A percentile compares a stretch with the other conserved stretches of the same genome.
Conservation (phyloP, 2,888 invertebrate genomes). For the Dastarcus helophoroides region DNA sequence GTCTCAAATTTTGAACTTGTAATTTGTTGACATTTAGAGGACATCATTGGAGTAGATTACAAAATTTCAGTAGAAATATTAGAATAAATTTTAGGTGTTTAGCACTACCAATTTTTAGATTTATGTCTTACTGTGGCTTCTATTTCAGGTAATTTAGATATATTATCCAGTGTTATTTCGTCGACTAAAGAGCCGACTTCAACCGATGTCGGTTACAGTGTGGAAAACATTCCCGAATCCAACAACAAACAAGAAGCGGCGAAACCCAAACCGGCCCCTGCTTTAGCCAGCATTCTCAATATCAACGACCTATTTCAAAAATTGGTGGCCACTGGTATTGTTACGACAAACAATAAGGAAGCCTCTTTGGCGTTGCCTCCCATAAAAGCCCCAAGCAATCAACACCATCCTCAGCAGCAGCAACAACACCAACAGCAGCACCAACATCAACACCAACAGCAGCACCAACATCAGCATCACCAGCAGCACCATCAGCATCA, state of each 20-base stretch:
- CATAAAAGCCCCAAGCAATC: conserved; percentile 21
- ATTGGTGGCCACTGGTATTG: conserved; percentile 74
- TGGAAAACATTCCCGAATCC: conserved; percentile 32
- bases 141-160: conserved; percentile 47
- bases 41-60: too few species aligned
- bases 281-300: conserved; percentile 41
- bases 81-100: too few species aligned
- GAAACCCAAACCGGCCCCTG: conserved; percentile 8
- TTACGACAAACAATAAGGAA: conserved; percentile 34
- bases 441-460: background rate
- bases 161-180: conserved; percentile 54
- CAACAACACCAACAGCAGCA: conserved; percentile 5
- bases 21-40: too few species aligned
- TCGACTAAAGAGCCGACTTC: conserved; percentile 45
- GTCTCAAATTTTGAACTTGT: too few species aligned
- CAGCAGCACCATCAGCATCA: background rate
- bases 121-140: too few species aligned
- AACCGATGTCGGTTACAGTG: conserved; percentile 41
- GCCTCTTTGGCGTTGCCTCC: conserved; percentile 9
- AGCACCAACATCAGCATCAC: conserved; percentile 3
- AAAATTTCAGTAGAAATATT: too few species aligned
- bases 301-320: conserved; percentile 78
- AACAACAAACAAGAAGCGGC: conserved; percentile 10
- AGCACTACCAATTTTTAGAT: too few species aligned
- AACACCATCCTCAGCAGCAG: conserved; percentile 4